Evolutionary conservation across 2,113 vertebrate species (phyloP).

Genomic region (Heptranchias perlo): DNA sequence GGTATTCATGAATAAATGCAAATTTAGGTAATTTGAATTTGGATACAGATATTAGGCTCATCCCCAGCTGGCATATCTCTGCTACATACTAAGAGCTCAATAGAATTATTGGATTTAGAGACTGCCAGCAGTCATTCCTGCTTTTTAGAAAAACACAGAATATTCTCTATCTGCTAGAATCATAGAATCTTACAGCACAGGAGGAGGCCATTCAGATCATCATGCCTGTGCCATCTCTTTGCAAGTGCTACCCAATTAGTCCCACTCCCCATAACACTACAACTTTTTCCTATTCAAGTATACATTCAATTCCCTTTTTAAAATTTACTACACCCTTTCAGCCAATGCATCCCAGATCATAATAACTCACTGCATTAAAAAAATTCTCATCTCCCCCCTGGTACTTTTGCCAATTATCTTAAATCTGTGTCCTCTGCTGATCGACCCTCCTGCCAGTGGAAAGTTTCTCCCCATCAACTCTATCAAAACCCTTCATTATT

Average conservation of each 20-base stretch:
- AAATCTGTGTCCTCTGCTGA: neutral
- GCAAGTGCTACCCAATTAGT: neutral
- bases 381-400: neutral
- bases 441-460: neutral
- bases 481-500: too few relatives aligned
- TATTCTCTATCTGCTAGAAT: neutral
- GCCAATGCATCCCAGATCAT: neutral
- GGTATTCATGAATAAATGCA: slow-evolving; percentile 36
- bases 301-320: neutral
- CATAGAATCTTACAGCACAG: neutral
- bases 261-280: neutral
- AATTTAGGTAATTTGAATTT: slow-evolving; percentile 26
- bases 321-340: neutral
- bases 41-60: slow-evolving; percentile 34
- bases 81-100: neutral
- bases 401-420: neutral
- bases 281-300: neutral
- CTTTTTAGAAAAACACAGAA: neutral
- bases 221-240: neutral
- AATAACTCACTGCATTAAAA: neutral
- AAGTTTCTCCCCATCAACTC: neutral
- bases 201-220: neutral
- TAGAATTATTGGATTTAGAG: slow-evolving; percentile 9
- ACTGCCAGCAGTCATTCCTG: neutral
- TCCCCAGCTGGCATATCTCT: neutral